phyloP scores from a whole-genome alignment of 2,888 invertebrate species.

The Elgonia sp. region DNA sequence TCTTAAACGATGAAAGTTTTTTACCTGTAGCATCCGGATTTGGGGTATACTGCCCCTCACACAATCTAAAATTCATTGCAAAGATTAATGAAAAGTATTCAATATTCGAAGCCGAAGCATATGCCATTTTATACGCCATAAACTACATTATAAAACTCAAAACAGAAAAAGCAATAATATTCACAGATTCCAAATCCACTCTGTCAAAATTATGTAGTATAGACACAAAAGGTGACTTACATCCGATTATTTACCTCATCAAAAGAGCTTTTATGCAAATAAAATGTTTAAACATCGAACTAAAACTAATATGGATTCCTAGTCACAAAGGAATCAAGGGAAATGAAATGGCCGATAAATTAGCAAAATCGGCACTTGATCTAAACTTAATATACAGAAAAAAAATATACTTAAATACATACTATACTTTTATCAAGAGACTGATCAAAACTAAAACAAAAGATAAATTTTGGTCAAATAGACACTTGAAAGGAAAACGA shows the following conservation, averaged over 20 bases:
- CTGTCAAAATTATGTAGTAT: background rate
- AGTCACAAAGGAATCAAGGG: constrained; percentile 15
- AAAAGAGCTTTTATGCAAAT: constrained; percentile 17
- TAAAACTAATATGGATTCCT: constrained; percentile 27
- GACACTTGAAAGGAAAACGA: constrained; percentile 15
- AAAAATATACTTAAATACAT: constrained; percentile 9
- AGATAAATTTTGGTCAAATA: constrained; percentile 14
- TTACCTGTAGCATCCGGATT: background rate
- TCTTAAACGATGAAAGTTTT: background rate
- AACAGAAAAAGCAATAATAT: background rate
- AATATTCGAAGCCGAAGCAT: constrained; percentile 32
- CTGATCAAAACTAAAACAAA: constrained; percentile 5
- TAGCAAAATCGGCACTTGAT: constrained; percentile 12
- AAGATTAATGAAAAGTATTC: constrained; percentile 3
- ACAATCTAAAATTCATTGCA: constrained; percentile 9
- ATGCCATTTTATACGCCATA: constrained; percentile 24
- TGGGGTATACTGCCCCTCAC: background rate
- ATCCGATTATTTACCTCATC: constrained; percentile 14
- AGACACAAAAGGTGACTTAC: constrained; percentile 16
- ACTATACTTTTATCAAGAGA: background rate
- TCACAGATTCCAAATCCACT: constrained; percentile 15
- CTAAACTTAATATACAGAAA: too few species aligned
- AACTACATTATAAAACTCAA: constrained; percentile 21
- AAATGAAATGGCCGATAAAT: constrained; percentile 24
- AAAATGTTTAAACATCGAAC: background rate